Base-by-base conservation (phyloP, 2,888 invertebrate species). In the Aleiodes leptofemur region DNA sequence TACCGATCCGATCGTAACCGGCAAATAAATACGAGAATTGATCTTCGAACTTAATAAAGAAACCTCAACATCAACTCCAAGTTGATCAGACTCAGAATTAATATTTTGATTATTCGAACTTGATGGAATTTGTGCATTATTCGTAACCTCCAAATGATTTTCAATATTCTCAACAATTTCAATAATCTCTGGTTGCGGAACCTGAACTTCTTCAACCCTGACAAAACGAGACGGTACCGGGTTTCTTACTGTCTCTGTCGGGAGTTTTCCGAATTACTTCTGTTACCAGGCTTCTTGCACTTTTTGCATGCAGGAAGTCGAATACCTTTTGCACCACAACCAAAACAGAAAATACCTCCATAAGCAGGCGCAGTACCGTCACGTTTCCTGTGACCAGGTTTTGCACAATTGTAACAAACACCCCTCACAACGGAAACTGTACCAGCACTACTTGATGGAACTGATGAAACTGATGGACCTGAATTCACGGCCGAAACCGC, bases 11-110 rank as follows among this genome's bases (percentile, higher is more conserved):
- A 59, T 59, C 38, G 34, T 14, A 6, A 59, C 6, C 3, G 59
- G 59, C 4, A 34, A n/a, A n/a, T n/a, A 31, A n/a, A 59, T 34
- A 59, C 59, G 59, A 8, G 56, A 16, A 56, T 56, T 23, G 29
- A 56, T 16, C 56, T 16, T 11, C 1, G 29, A 29, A 56, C 56
- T 16, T 2, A 56, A 56, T 7, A 56, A 8, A 3, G 23, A 56
- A 56, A 11, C 29, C 16, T 29, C 23, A 29, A 29, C 56, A 29
- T 9, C 23, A 23, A 23, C 29, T 16, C 16, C 55, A 6, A 16
- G 55, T 14, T n/a, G 55, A n/a, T n/a, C 55, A 55, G n/a, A 55
- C 55, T n/a, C 11, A 9, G 56, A 29, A 56, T 29, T 8, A 16
- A 23, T 4, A 29, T 56, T 16, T 56, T 56, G 56, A 23, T 8